Conservation (phyloP, 1,140 invertebrate species). For the Aphelenchoides fujianensis region DNA sequence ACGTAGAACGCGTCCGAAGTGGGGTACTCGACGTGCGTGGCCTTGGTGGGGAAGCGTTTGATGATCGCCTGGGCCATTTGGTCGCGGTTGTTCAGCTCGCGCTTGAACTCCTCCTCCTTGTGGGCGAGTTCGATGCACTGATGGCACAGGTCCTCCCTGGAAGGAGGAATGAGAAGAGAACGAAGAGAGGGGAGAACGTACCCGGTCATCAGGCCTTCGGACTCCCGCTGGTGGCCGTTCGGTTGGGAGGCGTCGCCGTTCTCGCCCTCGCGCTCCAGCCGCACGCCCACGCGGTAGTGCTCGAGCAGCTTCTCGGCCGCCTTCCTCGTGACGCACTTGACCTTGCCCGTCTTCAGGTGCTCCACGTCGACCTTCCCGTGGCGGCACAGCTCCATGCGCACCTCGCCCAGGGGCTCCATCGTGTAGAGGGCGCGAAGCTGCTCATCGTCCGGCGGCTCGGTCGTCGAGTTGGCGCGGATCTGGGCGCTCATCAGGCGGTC, state of each 20-base stretch:
- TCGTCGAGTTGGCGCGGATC: neutral
- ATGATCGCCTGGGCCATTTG: conserved; percentile 19
- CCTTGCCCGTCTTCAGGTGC: conserved; percentile 31
- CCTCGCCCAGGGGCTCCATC: conserved; percentile 29
- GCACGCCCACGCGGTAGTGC: conserved; percentile 20
- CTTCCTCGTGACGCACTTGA: conserved; percentile 27
- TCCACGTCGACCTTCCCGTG: conserved; percentile 29
- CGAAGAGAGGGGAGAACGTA: conserved; percentile 17
- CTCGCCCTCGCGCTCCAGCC: conserved; percentile 6
- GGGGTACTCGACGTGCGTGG: neutral
- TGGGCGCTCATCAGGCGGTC: neutral
- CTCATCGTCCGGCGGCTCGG: conserved; percentile 2
- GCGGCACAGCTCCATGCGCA: conserved; percentile 28
- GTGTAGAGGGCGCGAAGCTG: conserved; percentile 26
- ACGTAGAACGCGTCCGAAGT: conserved; percentile 1
- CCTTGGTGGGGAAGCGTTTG: conserved; percentile 9
- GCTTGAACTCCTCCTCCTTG: conserved; percentile 29
- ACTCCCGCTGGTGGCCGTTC: neutral
- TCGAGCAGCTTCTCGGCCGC: conserved; percentile 21
- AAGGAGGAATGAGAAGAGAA: no score
- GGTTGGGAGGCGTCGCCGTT: conserved; percentile 8
- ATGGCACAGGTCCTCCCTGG: conserved; percentile 41
- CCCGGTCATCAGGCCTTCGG: conserved; percentile 17
- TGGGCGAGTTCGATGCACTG: conserved; percentile 36
- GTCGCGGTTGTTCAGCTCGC: conserved; percentile 13